Evolutionary conservation across 1,140 invertebrate genomes (phyloP).

Genomic region (Drosophila novamexicana): DNA sequence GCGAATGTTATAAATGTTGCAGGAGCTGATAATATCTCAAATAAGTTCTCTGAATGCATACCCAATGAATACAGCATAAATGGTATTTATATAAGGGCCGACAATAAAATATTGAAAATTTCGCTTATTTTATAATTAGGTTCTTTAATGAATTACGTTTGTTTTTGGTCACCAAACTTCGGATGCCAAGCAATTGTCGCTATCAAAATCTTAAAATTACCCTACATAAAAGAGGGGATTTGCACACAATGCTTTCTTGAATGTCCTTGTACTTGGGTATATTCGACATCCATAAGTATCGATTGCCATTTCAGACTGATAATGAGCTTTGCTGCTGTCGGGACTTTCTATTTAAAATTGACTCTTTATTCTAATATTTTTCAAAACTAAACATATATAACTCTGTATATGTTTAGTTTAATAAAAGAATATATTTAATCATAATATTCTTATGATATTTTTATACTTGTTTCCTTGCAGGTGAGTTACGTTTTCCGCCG

Average conservation of each 20-base stretch:
- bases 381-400: no score
- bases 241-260: neutral
- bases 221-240: neutral
- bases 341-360: neutral
- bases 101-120: no score
- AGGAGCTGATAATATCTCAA: neutral
- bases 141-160: neutral
- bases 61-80: neutral
- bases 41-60: neutral
- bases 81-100: neutral
- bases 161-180: neutral
- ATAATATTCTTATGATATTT: slow-evolving; percentile 15
- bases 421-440: neutral
- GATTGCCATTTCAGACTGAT: neutral
- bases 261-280: neutral
- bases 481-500: slow-evolving; percentile 37
- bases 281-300: neutral
- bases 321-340: neutral
- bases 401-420: no score
- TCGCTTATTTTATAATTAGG: neutral
- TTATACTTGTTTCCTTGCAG: slow-evolving; percentile 47
- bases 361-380: no score
- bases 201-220: neutral
- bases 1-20: neutral
- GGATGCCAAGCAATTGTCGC: neutral